Evolutionary conservation across 2,797 vertebrate species (phyloP).

Genomic region (Mus caroli): DNA sequence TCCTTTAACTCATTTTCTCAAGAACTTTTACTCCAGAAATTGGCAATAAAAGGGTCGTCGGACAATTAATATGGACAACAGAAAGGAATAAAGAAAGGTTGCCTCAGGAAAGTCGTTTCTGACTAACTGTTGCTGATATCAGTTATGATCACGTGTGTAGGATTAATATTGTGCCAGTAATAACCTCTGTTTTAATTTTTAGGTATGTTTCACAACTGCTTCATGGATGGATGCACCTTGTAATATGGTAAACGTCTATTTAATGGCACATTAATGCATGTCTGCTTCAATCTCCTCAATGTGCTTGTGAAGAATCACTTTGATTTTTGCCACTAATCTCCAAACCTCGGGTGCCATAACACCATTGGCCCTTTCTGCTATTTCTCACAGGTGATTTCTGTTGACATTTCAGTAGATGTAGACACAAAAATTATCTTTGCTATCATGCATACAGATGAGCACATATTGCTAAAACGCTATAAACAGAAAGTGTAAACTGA

Average conservation of each 20-base stretch:
- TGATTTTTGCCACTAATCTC: constrained; percentile 71
- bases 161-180: not conserved
- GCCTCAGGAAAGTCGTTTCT: not conserved
- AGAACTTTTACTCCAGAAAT: not conserved
- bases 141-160: not conserved
- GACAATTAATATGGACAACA: not conserved
- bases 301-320: constrained; percentile 64
- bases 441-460: not conserved
- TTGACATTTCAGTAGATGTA: constrained; percentile 47
- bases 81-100: constrained; percentile 15
- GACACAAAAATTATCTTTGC: constrained; percentile 52
- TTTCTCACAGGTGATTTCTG: constrained; percentile 60
- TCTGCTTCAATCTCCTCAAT: constrained; percentile 36
- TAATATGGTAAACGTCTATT: constrained; percentile 42
- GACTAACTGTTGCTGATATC: not conserved
- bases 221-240: constrained; percentile 27
- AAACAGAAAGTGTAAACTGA: constrained; percentile 8
- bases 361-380: constrained; percentile 25
- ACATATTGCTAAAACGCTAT: not conserved
- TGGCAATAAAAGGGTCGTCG: constrained; percentile 38
- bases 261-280: constrained; percentile 62
- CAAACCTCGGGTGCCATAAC: constrained; percentile 26
- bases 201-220: not conserved
- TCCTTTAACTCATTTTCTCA: constrained; percentile 4
- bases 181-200: constrained; percentile 44